These are phyloP conservation scores for Hesperophylax magnus DNA, from an alignment of 1,140 invertebrate genomes.

Conservation along the genomic window DNA sequence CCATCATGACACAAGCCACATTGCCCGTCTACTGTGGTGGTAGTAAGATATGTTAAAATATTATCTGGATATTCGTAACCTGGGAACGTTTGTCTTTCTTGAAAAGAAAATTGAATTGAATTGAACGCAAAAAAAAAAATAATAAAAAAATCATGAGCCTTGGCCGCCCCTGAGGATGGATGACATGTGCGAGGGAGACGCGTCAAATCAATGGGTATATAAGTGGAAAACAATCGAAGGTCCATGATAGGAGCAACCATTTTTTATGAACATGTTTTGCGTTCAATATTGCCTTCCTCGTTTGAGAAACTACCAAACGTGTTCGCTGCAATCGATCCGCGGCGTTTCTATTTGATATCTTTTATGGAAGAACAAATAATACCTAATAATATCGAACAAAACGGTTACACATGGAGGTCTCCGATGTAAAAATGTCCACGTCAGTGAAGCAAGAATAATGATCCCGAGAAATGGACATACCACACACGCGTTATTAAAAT, in stretches of 20 bases:
- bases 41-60: no score
- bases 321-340: neutral
- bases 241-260: conserved; percentile 24
- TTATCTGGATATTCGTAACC: no score
- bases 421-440: neutral
- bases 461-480: neutral
- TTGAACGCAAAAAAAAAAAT: neutral
- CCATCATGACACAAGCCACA: no score
- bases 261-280: conserved; percentile 43
- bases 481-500: no score
- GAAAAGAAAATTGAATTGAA: no score
- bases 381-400: conserved; percentile 20
- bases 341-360: conserved; percentile 27
- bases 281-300: conserved; percentile 38
- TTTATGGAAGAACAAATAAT: conserved; percentile 32
- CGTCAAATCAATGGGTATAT: conserved; percentile 41
- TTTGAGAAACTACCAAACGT: conserved; percentile 16
- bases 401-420: neutral
- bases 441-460: neutral
- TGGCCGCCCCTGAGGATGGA: neutral
- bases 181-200: conserved; percentile 11
- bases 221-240: conserved; percentile 41
- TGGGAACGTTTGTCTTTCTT: no score
- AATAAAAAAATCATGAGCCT: neutral
- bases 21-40: no score